Percentiles rank a stretch among this genome's conserved stretches.
Evolutionary conservation across 2,113 vertebrate genomes (phyloP).

Genomic region (Scolopax mira): DNA sequence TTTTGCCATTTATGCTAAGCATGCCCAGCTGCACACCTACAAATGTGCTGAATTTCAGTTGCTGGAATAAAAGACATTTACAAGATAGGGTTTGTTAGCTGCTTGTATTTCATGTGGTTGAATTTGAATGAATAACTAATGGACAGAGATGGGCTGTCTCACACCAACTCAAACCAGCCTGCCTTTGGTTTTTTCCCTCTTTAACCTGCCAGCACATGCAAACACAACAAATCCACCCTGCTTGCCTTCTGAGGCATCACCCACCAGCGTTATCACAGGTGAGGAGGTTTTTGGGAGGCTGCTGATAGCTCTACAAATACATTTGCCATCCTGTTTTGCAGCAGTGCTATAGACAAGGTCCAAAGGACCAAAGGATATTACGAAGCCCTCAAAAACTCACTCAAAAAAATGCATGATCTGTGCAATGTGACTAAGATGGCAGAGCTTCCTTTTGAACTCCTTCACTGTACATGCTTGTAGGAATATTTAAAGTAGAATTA

Average conservation of each 20-base stretch:
- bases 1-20: constrained; percentile 11
- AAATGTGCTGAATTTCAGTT: neutral
- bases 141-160: neutral
- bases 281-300: neutral
- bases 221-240: neutral
- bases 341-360: neutral
- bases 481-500: constrained; percentile 9
- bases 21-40: neutral
- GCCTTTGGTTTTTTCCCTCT: neutral
- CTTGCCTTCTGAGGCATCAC: neutral
- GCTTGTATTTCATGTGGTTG: neutral
- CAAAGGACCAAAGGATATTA: neutral
- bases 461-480: neutral
- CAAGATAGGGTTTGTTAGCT: neutral
- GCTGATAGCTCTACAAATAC: neutral
- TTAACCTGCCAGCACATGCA: neutral
- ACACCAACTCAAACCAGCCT: neutral
- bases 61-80: constrained; percentile 7
- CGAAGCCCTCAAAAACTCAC: neutral
- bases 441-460: neutral
- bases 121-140: constrained; percentile 8
- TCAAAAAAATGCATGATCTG: neutral
- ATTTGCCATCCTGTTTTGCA: neutral
- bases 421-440: neutral
- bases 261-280: neutral